These are phyloP conservation scores for Ferdinandea cuprea DNA, from an alignment of 2,888 invertebrate species.

Conservation along the genomic window DNA sequence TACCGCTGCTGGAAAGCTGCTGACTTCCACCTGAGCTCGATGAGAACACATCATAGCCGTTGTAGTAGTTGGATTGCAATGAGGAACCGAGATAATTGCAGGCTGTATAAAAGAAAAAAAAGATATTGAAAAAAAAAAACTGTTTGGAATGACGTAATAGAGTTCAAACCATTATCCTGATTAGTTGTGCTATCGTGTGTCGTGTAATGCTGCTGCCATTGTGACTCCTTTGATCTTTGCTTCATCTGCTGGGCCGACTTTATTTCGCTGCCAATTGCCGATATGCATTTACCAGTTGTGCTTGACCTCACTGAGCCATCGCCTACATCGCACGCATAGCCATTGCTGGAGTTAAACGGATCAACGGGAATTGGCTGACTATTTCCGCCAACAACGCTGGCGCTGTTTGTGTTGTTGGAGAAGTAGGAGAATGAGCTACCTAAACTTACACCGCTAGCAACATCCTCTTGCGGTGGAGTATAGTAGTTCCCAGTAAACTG, in stretches of 20 bases:
- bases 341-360: constrained; percentile 54
- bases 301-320: constrained; percentile 39
- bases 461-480: constrained; percentile 81
- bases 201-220: constrained; percentile 68
- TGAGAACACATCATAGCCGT: constrained; percentile 81
- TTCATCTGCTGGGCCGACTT: constrained; percentile 79
- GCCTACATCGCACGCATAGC: constrained; percentile 61
- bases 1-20: constrained; percentile 75
- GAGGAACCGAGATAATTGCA: constrained; percentile 72
- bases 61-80: constrained; percentile 81
- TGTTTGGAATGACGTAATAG: neutral
- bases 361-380: constrained; percentile 77
- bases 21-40: constrained; percentile 70
- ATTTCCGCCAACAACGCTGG: constrained; percentile 76
- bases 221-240: constrained; percentile 80
- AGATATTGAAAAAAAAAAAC: no score
- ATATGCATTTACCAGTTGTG: constrained; percentile 78
- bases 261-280: constrained; percentile 83
- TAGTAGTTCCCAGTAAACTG: constrained; percentile 81
- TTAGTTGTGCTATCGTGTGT: constrained; percentile 50
- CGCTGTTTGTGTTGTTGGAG: constrained; percentile 78
- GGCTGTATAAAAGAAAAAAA: constrained; percentile 6
- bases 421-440: constrained; percentile 78
- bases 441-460: constrained; percentile 73
- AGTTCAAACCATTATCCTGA: constrained; percentile 63